phyloP scores from a whole-genome alignment of 2,797 vertebrate species.

The Anableps anableps region DNA sequence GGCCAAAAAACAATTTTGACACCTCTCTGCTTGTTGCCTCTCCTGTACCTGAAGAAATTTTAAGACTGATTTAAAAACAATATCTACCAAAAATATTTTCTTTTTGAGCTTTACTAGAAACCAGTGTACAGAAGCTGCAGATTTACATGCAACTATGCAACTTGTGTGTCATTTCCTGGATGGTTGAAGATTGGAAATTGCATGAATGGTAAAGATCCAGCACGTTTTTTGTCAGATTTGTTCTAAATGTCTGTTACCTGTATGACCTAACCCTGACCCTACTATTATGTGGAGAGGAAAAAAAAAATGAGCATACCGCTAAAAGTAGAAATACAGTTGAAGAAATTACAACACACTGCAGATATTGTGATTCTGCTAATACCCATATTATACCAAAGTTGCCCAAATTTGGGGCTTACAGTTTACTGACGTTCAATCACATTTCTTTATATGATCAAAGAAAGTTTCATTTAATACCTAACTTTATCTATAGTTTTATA shows the following conservation, averaged over 20 bases:
- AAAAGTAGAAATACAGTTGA: conserved; percentile 10
- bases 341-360: conserved; percentile 11
- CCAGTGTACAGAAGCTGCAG: conserved; percentile 6
- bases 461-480: not conserved
- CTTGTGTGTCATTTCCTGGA: conserved; percentile 22
- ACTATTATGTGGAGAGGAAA: conserved; percentile 8
- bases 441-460: not conserved
- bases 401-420: not conserved
- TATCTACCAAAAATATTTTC: conserved; percentile 25
- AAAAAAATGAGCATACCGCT: conserved; percentile 3
- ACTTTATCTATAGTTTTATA: conserved; percentile 1
- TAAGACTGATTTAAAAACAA: conserved; percentile 58
- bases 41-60: conserved; percentile 38
- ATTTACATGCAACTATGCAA: conserved; percentile 45
- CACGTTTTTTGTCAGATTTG: conserved; percentile 33
- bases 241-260: conserved; percentile 38
- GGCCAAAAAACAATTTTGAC: conserved; percentile 60
- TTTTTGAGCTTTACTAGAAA: not conserved
- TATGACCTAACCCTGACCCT: conserved; percentile 18
- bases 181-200: conserved; percentile 34
- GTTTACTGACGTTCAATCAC: conserved; percentile 45
- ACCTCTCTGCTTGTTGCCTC: conserved; percentile 36
- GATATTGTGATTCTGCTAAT: conserved; percentile 11
- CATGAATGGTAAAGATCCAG: conserved; percentile 29
- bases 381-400: conserved; percentile 28